Percentiles rank a stretch among this genome's conserved stretches.
Conservation (phyloP, 23 tunicate species). For the Botrylloides violaceus region DNA sequence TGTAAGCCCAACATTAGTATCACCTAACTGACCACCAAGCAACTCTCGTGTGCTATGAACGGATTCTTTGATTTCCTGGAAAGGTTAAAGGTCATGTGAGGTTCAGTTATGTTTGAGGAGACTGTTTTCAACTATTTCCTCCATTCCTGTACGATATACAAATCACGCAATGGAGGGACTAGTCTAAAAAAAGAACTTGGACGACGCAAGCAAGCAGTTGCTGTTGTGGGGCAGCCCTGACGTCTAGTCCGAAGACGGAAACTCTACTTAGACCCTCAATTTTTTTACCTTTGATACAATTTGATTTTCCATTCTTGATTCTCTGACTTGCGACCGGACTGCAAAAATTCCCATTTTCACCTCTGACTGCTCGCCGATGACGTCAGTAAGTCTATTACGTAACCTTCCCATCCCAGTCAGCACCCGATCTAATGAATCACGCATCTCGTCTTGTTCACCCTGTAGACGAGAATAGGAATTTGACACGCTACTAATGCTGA, state of each 20-base stretch:
- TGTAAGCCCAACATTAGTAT: conserved; percentile 45
- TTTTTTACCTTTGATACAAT: conserved; percentile 1
- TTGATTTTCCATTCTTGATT: conserved; percentile 38
- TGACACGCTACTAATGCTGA: too few relatives aligned
- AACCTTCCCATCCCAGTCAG: conserved; percentile 40
- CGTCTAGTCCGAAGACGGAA: too few relatives aligned
- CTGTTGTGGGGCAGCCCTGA: too few relatives aligned
- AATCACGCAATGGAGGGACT: too few relatives aligned
- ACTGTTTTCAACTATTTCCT: too few relatives aligned
- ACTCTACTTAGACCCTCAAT: too few relatives aligned
- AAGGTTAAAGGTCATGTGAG: too few relatives aligned
- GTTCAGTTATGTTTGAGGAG: too few relatives aligned
- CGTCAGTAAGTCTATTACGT: conserved; percentile 43
- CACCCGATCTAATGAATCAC: conserved; percentile 45
- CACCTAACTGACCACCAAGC: conserved; percentile 36
- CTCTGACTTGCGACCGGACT: conserved; percentile 59
- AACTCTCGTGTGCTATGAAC: conserved; percentile 26
- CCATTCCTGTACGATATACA: too few relatives aligned
- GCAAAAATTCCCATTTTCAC: conserved; percentile 73
- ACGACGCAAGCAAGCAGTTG: too few relatives aligned
- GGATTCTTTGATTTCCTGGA: conserved; percentile 63
- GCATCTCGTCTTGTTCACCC: conserved; percentile 66
- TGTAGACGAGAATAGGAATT: too few relatives aligned
- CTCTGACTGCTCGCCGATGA: conserved; percentile 79
- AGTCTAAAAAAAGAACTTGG: too few relatives aligned